These are phyloP conservation scores for Murina feae DNA, from an alignment of 2,113 vertebrate genomes.

Conservation along the genomic window DNA sequence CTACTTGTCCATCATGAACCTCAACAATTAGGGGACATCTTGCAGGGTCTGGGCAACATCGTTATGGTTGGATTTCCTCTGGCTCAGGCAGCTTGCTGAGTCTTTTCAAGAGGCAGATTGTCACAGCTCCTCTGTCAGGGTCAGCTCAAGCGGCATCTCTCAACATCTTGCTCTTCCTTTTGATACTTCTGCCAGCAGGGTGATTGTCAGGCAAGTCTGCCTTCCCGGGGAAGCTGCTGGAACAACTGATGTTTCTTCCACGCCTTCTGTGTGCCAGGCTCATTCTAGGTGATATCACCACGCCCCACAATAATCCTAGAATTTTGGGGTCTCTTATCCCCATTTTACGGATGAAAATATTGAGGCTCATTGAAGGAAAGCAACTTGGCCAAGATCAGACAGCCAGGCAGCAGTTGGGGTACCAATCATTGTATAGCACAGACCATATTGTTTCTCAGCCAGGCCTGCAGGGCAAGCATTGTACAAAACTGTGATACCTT, in stretches of 20 bases:
- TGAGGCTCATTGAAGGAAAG: background rate
- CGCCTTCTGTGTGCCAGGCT: background rate
- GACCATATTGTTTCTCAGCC: fast-evolving
- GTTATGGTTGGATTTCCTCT: background rate
- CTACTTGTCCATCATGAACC: background rate
- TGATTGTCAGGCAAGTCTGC: background rate
- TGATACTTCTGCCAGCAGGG: background rate
- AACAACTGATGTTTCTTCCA: background rate
- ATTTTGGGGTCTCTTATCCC: background rate
- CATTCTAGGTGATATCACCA: background rate
- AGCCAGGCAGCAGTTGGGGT: background rate
- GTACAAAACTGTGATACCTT: background rate
- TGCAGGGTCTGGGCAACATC: background rate
- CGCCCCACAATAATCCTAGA: background rate
- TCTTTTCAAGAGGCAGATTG: conserved; percentile 41
- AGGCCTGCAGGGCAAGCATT: background rate
- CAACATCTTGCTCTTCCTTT: background rate
- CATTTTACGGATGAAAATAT: background rate
- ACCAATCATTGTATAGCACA: fast-evolving
- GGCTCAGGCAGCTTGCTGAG: background rate
- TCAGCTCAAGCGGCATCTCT: background rate
- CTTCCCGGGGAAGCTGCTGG: background rate
- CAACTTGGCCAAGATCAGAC: background rate
- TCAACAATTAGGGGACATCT: background rate
- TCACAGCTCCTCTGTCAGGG: background rate